Percentiles rank a stretch among this genome's conserved stretches.
Evolutionary conservation across 2,113 vertebrate species (phyloP).

Genomic region (Epinephelus moara): DNA sequence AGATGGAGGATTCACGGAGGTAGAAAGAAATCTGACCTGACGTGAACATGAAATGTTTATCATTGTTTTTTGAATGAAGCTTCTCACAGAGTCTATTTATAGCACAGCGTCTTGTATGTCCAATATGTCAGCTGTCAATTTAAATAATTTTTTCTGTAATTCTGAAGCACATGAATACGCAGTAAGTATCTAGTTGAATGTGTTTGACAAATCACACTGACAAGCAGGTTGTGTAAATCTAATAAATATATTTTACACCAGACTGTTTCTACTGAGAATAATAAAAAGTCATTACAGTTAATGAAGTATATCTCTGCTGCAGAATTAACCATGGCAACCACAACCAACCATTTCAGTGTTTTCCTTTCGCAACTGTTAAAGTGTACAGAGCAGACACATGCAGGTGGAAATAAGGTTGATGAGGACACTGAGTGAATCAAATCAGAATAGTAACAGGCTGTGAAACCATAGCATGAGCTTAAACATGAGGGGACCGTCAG

Average conservation of each 20-base stretch:
- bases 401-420: no score
- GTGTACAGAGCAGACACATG: no score
- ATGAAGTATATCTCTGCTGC: background rate
- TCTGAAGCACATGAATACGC: background rate
- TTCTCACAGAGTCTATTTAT: background rate
- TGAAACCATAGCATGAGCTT: no score
- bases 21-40: slow-evolving; percentile 45
- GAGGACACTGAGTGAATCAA: no score
- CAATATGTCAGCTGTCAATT: background rate
- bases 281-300: background rate
- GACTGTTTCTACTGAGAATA: background rate
- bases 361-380: background rate
- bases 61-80: slow-evolving; percentile 6
- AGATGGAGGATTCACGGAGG: background rate
- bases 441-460: no score
- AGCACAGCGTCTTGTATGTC: background rate
- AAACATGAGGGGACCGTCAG: no score
- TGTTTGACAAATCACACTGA: background rate
- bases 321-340: background rate
- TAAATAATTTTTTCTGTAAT: background rate
- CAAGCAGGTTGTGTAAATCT: background rate
- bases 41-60: slow-evolving; percentile 17
- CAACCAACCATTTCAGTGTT: background rate
- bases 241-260: background rate
- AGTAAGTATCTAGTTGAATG: background rate